phyloP scores from a whole-genome alignment of 2,797 vertebrate genomes.

The Sebastolobus alascanus region DNA sequence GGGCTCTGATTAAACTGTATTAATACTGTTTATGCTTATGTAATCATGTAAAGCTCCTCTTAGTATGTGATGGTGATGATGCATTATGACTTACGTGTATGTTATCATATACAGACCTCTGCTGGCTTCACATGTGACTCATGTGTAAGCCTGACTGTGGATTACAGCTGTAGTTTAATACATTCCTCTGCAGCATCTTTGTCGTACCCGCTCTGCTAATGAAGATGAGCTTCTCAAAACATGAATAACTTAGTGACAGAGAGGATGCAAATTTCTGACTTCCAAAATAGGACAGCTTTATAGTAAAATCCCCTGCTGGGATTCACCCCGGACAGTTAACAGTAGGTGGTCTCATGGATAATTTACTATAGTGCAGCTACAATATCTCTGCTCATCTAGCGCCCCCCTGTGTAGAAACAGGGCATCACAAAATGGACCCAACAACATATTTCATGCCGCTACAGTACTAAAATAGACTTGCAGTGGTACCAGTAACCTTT shows the following conservation, averaged over 20 bases:
- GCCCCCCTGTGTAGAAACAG: conserved; percentile 55
- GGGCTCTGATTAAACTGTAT: not conserved
- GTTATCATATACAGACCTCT: not conserved
- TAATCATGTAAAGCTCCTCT: conserved; percentile 32
- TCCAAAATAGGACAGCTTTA: conserved; percentile 52
- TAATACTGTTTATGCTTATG: conserved; percentile 12
- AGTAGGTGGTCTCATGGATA: conserved; percentile 57
- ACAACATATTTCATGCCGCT: not conserved
- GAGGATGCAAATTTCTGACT: conserved; percentile 39
- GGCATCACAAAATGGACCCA: conserved; percentile 12
- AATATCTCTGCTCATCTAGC: conserved; percentile 45
- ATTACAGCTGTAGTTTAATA: not conserved
- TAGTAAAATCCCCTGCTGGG: conserved; percentile 47
- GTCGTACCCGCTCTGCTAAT: not conserved
- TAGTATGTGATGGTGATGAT: not conserved
- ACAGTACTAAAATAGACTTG: too few relatives aligned
- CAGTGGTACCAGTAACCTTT: not conserved
- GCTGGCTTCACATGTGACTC: conserved; percentile 25
- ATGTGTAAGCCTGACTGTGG: not conserved
- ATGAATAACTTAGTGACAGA: conserved; percentile 42
- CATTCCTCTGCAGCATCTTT: not conserved
- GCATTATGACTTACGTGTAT: conserved; percentile 14
- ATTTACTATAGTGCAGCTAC: conserved; percentile 20
- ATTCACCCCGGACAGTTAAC: conserved; percentile 42
- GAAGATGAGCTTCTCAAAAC: not conserved